These are phyloP conservation scores for Zaprionus vittiger DNA, from an alignment of 1,140 invertebrate species.

Conservation along the genomic window DNA sequence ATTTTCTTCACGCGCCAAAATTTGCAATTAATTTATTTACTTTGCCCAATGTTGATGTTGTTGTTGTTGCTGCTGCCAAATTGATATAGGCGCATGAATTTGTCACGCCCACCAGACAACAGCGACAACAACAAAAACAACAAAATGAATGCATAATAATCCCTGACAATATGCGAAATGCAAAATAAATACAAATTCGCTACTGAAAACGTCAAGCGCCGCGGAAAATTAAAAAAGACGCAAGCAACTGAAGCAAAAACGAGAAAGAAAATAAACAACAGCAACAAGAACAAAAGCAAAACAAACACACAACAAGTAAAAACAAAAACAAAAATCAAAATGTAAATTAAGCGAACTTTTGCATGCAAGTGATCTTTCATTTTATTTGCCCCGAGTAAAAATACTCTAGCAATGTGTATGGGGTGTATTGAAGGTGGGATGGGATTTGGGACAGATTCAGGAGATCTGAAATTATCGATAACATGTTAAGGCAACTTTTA, in stretches of 20 bases:
- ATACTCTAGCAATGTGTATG: background rate
- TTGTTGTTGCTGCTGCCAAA: constrained; percentile 35
- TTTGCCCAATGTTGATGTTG: constrained; percentile 55
- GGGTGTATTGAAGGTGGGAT: background rate
- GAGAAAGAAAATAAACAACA: constrained; percentile 2
- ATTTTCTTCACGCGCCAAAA: constrained; percentile 77
- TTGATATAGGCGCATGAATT: constrained; percentile 49
- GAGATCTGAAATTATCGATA: background rate
- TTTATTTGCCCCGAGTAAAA: background rate
- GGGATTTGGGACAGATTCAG: background rate
- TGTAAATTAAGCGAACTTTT: constrained; percentile 40
- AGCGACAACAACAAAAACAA: constrained; percentile 12
- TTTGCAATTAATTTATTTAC: constrained; percentile 79
- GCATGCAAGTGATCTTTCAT: constrained; percentile 30
- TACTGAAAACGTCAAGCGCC: constrained; percentile 44
- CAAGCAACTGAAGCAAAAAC: constrained; percentile 12
- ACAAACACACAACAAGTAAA: constrained; percentile 5
- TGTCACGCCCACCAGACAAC: constrained; percentile 46
- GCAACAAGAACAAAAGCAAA: background rate
- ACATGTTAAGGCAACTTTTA: background rate
- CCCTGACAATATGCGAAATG: constrained; percentile 21
- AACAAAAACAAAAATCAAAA: constrained; percentile 12
- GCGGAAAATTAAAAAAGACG: constrained; percentile 44
- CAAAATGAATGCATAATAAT: constrained; percentile 9
- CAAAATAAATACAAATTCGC: constrained; percentile 58